Evolutionary conservation across 2,113 vertebrate genomes (phyloP).

Genomic region (Bungarus multicinctus): DNA sequence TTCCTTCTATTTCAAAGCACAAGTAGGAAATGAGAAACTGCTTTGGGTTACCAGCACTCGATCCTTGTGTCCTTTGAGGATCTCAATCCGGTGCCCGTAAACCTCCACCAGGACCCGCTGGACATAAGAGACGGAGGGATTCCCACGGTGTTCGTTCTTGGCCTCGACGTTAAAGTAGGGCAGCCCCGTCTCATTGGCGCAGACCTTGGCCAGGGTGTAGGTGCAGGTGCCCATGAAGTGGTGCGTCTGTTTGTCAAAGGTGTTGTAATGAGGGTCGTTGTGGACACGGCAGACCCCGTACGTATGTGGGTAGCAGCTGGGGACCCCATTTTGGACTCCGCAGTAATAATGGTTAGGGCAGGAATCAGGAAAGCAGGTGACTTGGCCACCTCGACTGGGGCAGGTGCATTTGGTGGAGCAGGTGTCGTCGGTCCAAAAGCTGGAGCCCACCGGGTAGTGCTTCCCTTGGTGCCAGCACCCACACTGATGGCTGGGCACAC

Average conservation of each 20-base stretch:
- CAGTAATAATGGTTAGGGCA: conserved; percentile 69
- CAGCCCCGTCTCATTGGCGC: conserved; percentile 59
- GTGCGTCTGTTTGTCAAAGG: conserved; percentile 77
- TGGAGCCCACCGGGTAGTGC: conserved; percentile 56
- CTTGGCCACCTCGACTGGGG: conserved; percentile 51
- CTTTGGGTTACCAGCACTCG: conserved; percentile 70
- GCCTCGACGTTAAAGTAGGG: conserved; percentile 77
- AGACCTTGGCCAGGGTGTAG: conserved; percentile 77
- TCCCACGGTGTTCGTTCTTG: conserved; percentile 68
- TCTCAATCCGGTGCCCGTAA: conserved; percentile 53
- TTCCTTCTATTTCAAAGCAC: neutral
- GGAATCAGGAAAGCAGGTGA: conserved; percentile 65
- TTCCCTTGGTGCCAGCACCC: conserved; percentile 58
- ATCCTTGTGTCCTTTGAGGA: conserved; percentile 57
- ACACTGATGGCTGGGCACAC: conserved; percentile 50
- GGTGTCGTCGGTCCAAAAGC: conserved; percentile 73
- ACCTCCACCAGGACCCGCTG: conserved; percentile 63
- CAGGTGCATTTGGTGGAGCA: conserved; percentile 73
- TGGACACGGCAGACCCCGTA: conserved; percentile 73
- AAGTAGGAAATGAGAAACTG: neutral
- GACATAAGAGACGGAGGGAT: conserved; percentile 8
- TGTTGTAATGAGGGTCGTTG: conserved; percentile 71
- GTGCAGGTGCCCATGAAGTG: conserved; percentile 75
- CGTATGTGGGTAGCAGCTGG: conserved; percentile 20
- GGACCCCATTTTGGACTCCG: conserved; percentile 48